Percentiles rank a stretch among this genome's conserved stretches.
phyloP scores from a whole-genome alignment of 2,888 invertebrate species.

The Drosophila testacea region DNA sequence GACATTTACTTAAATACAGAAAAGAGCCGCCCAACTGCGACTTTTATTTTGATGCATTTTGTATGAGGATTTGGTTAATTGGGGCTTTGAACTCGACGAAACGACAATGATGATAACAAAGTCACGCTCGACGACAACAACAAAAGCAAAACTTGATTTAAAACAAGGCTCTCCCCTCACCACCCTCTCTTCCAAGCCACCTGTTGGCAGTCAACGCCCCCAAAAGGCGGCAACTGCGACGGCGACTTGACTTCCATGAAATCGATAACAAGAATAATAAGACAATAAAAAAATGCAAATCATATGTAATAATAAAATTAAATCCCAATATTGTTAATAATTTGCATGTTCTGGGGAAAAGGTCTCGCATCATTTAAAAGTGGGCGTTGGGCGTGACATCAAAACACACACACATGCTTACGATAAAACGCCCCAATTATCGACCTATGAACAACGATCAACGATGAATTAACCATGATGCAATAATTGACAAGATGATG shows the following conservation, averaged over 20 bases:
- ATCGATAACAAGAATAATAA: conserved; percentile 43
- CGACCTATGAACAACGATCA: conserved; percentile 17
- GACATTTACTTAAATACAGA: conserved; percentile 59
- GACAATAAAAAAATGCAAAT: conserved; percentile 40
- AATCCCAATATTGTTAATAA: conserved; percentile 53
- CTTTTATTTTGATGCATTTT: conserved; percentile 22
- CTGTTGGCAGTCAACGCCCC: conserved; percentile 71
- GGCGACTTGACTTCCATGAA: conserved; percentile 11
- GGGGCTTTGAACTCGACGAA: conserved; percentile 71
- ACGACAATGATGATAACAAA: conserved; percentile 47
- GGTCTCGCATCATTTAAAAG: conserved; percentile 34
- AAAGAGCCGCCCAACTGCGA: conserved; percentile 32
- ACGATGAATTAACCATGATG: neutral
- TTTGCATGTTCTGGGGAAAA: conserved; percentile 43
- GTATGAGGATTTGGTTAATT: conserved; percentile 58
- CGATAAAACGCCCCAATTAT: conserved; percentile 27
- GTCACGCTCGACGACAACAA: conserved; percentile 40
- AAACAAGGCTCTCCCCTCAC: conserved; percentile 33
- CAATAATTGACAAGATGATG: too few species aligned
- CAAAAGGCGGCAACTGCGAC: conserved; percentile 36
- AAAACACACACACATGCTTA: conserved; percentile 15
- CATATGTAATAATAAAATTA: conserved; percentile 53
- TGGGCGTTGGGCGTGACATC: conserved; percentile 33
- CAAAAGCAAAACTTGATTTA: conserved; percentile 70
- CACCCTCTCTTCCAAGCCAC: neutral